These are phyloP conservation scores for Indri indri DNA, from an alignment of 2,113 vertebrate genomes.

Conservation along the genomic window DNA sequence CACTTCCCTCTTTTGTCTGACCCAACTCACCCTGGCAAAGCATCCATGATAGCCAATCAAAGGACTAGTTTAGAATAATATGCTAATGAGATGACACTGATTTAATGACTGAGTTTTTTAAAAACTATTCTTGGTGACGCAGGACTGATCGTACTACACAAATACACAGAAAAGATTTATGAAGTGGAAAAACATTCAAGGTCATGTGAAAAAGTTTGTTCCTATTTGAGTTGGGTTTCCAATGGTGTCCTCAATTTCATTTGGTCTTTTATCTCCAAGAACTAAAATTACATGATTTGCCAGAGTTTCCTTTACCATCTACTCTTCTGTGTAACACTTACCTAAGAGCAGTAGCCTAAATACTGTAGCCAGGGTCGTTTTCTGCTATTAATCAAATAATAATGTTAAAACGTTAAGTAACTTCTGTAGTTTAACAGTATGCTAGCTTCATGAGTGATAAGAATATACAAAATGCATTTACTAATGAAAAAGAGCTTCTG, in stretches of 20 bases:
- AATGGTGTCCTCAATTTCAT: not conserved
- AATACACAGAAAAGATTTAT: not conserved
- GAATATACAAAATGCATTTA: not conserved
- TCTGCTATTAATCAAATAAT: not conserved
- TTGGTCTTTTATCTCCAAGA: not conserved
- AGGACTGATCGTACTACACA: not conserved
- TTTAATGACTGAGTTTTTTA: not conserved
- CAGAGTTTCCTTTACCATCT: not conserved
- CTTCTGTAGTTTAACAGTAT: not conserved
- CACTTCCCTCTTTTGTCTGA: not conserved
- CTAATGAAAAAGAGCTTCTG: not conserved
- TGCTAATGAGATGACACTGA: not conserved
- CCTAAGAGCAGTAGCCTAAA: not conserved
- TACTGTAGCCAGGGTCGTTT: not conserved
- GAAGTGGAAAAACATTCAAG: not conserved
- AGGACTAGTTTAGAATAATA: not conserved
- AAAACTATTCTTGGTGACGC: not conserved
- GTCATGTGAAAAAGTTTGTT: not conserved
- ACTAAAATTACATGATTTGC: not conserved
- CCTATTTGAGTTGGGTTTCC: not conserved
- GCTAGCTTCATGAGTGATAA: not conserved
- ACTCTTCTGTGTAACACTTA: not conserved
- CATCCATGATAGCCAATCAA: not conserved
- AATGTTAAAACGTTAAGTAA: not conserved
- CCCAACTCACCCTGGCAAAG: not conserved